Evolutionary conservation across 2,888 invertebrate species (phyloP), one percentile per base, ranked within the genome.

Genomic region (Corbicula japonica): DNA sequence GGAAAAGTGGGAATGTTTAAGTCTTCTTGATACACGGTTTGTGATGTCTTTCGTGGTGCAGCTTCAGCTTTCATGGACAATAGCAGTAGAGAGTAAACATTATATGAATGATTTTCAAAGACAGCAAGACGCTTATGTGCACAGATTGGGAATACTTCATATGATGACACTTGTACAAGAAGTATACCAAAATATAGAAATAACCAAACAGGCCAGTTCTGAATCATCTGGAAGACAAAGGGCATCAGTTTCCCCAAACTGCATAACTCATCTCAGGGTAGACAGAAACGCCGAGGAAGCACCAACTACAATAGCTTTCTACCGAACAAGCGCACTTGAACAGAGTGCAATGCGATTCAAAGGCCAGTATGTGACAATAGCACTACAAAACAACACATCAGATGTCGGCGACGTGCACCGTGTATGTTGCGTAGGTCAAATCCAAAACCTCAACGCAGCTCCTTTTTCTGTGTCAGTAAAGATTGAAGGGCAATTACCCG

Each of bases 381-480:
- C 62, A 6, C 52, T 69, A 34, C 82, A 82, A 12, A 44, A n/a
- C 8, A 68, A 73, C 54, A 1, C 52, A 15, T 23, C 32, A 18
- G 15, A 50, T 6, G 18, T 12, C 5, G 48, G n/a, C 12, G n/a
- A 28, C 1, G 28, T 12, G 2, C 58, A 46, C 10, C n/a, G 62
- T 2, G 44, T 54, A 18, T 62, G 58, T 18, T 74, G 65, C n/a
- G 32, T 76, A 15, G 76, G 66, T n/a, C 61, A 62, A 26, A 71
- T 83, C 10, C 38, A 46, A 46, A 46, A n/a, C 2, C 41, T 83
- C 8, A 60, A 62, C 4, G 26, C 34, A 2, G 83, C 79, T n/a
- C 83, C 83, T 8, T 73, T 75, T 38, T 41, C 58, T 8, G 44
- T 83, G 26, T 65, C 76, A n/a, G 34, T 83, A 4, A 73, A 79